phyloP scores from a whole-genome alignment of 2,113 vertebrate species.

The Fregetta grallaria region DNA sequence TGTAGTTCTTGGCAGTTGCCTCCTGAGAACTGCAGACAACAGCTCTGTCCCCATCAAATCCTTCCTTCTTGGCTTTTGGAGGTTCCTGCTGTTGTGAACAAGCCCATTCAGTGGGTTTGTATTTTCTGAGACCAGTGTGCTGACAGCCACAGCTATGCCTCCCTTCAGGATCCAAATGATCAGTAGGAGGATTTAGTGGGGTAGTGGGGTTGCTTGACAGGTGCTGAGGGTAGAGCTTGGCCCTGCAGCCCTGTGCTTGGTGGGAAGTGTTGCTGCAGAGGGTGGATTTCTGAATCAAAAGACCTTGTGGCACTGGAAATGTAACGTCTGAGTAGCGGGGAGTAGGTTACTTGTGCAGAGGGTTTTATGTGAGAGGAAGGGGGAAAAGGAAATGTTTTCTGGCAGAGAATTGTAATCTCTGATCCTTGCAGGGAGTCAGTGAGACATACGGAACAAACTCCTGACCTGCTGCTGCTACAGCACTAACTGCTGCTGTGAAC shows the following conservation, averaged over 20 bases:
- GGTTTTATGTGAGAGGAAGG: background rate
- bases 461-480: constrained; percentile 6
- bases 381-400: background rate
- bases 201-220: background rate
- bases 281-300: background rate
- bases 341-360: background rate
- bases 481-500: background rate
- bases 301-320: background rate
- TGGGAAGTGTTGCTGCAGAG: background rate
- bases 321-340: background rate
- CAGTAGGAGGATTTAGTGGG: background rate
- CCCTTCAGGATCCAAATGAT: background rate
- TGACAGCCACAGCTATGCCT: background rate
- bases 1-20: background rate
- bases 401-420: background rate
- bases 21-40: background rate
- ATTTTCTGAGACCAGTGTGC: background rate
- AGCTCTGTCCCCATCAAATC: background rate
- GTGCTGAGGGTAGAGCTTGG: background rate
- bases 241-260: background rate
- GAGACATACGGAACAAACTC: constrained; percentile 9
- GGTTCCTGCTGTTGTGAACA: background rate
- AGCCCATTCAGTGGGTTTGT: background rate
- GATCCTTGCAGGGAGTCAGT: constrained; percentile 49
- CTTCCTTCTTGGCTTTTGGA: background rate